Conservation (phyloP, 2,113 vertebrate genomes). For the Gyps fulvus region DNA sequence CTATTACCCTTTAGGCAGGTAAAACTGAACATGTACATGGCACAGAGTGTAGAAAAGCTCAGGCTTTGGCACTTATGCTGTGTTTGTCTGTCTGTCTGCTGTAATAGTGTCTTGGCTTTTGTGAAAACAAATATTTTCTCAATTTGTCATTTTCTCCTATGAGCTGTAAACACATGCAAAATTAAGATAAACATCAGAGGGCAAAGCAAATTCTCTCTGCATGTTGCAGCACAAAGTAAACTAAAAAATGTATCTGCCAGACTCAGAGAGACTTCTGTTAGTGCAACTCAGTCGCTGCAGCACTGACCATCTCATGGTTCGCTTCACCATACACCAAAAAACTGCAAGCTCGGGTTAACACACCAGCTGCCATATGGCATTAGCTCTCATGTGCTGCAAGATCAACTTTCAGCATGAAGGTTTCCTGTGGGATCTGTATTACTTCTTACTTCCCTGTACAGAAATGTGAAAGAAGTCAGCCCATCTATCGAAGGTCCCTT, state of each 20-base stretch:
- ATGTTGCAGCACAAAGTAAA: neutral
- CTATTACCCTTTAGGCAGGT: neutral
- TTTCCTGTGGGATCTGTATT: neutral
- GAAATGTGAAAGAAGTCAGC: neutral
- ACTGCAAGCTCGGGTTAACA: neutral
- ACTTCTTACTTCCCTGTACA: neutral
- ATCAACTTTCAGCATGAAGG: rapidly evolving
- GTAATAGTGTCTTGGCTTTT: neutral
- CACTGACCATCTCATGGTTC: neutral
- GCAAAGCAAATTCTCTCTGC: neutral
- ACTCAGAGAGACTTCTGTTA: neutral
- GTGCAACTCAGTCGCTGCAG: neutral
- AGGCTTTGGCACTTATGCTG: neutral
- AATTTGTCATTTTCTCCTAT: slow-evolving; percentile 26
- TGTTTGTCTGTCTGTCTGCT: slow-evolving; percentile 11
- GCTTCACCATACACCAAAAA: neutral
- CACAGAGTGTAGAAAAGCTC: neutral
- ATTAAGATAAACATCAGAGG: slow-evolving; percentile 37
- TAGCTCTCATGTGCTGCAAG: neutral
- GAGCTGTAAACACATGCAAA: slow-evolving; percentile 14
- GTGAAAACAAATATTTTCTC: slow-evolving; percentile 53
- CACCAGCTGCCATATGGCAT: neutral
- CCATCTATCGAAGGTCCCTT: neutral
- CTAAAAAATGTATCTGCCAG: neutral
- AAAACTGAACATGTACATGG: neutral